These are phyloP conservation scores for Albula glossodonta DNA, from an alignment of 2,113 vertebrate genomes.

Conservation along the genomic window DNA sequence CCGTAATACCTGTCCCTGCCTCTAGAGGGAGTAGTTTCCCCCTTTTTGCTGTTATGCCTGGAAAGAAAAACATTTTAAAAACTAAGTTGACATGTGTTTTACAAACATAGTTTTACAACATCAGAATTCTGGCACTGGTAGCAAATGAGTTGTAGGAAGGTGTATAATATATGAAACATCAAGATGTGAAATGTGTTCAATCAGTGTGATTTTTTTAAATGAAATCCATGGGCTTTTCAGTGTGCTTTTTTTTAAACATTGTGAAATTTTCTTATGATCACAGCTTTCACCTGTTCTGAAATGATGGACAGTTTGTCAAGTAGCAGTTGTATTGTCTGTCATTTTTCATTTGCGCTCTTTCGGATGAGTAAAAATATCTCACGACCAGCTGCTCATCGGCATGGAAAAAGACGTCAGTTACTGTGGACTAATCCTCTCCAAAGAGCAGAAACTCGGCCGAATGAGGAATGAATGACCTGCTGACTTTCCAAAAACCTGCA, in stretches of 20 bases:
- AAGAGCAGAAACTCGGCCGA: no score
- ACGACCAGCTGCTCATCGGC: not conserved
- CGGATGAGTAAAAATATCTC: not conserved
- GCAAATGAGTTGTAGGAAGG: no score
- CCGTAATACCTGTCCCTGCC: not conserved
- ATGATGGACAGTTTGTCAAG: not conserved
- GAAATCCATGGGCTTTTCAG: no score
- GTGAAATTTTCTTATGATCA: no score
- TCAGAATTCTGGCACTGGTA: no score
- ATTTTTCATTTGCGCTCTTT: not conserved
- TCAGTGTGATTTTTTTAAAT: no score
- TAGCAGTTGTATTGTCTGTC: not conserved
- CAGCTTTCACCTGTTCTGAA: not conserved
- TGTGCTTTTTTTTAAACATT: no score
- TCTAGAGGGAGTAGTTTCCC: not conserved
- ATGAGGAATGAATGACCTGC: not conserved
- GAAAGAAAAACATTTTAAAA: not conserved
- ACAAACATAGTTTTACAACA: no score
- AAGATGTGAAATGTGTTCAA: no score
- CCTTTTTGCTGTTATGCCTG: not conserved
- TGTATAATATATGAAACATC: no score
- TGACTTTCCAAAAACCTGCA: not conserved
- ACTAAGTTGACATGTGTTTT: no score
- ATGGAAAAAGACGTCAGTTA: not conserved
- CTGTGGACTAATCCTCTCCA: not conserved